These are phyloP conservation scores for Peromyscus californicus DNA, from an alignment of 2,113 vertebrate species.

Conservation along the genomic window DNA sequence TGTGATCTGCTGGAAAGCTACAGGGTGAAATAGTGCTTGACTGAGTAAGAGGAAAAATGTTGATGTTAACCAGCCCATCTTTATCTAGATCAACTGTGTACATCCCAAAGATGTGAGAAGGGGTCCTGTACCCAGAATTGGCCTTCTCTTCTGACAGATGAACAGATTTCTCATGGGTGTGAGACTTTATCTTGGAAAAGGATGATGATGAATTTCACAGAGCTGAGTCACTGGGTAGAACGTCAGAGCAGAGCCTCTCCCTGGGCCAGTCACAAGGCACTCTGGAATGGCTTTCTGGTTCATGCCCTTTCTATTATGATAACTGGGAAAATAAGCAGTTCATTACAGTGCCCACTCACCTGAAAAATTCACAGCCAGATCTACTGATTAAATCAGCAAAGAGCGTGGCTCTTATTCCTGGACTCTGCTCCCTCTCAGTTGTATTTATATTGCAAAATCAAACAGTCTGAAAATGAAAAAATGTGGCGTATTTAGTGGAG, in stretches of 20 bases:
- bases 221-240: slow-evolving; percentile 64
- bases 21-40: neutral
- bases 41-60: neutral
- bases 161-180: slow-evolving; percentile 52
- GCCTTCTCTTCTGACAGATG: neutral
- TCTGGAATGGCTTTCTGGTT: slow-evolving; percentile 62
- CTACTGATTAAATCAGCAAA: slow-evolving; percentile 50
- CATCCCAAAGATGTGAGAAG: neutral
- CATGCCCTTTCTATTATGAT: slow-evolving; percentile 68
- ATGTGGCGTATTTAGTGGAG: neutral
- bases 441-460: slow-evolving; percentile 29
- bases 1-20: neutral
- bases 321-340: slow-evolving; percentile 61
- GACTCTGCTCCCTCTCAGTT: neutral
- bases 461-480: neutral
- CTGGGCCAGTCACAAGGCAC: neutral
- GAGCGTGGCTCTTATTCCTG: neutral
- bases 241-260: neutral
- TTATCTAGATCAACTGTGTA: neutral
- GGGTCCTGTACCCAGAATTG: neutral
- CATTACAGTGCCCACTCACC: slow-evolving; percentile 58
- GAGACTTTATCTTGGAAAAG: slow-evolving; percentile 48
- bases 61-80: neutral
- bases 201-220: slow-evolving; percentile 60
- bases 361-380: slow-evolving; percentile 57